These are phyloP conservation scores for Drosophila picticornis DNA, from an alignment of 2,888 invertebrate genomes.

Conservation along the genomic window DNA sequence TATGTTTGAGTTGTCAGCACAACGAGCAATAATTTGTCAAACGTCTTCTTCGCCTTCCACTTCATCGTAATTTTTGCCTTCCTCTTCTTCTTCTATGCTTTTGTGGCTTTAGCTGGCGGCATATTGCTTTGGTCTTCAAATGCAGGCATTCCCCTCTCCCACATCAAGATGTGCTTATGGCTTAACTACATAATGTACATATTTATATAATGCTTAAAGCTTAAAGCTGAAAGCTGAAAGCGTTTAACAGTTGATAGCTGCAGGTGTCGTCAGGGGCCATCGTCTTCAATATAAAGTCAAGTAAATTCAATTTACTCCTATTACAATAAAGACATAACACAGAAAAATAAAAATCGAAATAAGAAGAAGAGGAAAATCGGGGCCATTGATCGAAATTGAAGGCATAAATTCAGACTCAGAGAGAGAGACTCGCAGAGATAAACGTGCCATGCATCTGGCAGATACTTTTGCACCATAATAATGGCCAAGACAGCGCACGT, in stretches of 20 bases:
- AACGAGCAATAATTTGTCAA: slow-evolving; percentile 76
- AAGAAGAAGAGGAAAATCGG: slow-evolving; percentile 6
- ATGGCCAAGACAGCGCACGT: slow-evolving; percentile 59
- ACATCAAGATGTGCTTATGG: neutral
- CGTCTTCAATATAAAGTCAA: slow-evolving; percentile 18
- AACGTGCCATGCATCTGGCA: slow-evolving; percentile 61
- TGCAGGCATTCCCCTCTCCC: slow-evolving; percentile 10
- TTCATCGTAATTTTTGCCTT: neutral
- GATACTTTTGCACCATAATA: slow-evolving; percentile 56
- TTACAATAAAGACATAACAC: slow-evolving; percentile 65
- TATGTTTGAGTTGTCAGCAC: slow-evolving; percentile 72
- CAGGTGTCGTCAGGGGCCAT: slow-evolving; percentile 18
- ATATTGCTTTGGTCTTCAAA: slow-evolving; percentile 47
- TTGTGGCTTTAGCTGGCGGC: slow-evolving; percentile 39
- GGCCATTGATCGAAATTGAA: slow-evolving; percentile 36
- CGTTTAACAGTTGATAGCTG: slow-evolving; percentile 18
- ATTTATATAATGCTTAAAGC: slow-evolving; percentile 6
- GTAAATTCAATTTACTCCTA: slow-evolving; percentile 57
- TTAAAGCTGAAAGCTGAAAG: slow-evolving; percentile 9
- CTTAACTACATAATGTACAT: neutral
- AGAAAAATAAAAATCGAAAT: neutral
- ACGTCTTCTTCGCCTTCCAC: slow-evolving; percentile 42
- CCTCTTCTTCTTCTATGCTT: slow-evolving; percentile 2
- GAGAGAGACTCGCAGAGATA: neutral
- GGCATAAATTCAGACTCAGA: neutral